These are phyloP conservation scores for Sicus ferrugineus DNA, from an alignment of 2,888 invertebrate species.

Conservation along the genomic window DNA sequence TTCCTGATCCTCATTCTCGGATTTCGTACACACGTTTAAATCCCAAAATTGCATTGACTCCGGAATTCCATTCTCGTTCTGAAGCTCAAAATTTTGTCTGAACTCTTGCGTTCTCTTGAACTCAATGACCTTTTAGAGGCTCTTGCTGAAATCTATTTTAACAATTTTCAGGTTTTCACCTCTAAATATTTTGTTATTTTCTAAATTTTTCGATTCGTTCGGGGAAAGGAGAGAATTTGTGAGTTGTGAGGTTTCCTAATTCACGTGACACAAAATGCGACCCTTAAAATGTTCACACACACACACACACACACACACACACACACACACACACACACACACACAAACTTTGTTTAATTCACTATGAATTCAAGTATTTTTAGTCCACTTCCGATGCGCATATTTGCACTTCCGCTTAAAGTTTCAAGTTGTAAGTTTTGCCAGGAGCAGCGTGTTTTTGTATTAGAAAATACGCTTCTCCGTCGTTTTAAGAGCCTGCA, in stretches of 20 bases:
- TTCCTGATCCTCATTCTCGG: too few relatives aligned
- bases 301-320: background rate
- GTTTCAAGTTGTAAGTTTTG: constrained; percentile 32
- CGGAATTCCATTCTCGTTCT: too few relatives aligned
- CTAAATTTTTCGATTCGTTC: background rate
- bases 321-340: constrained; percentile 11
- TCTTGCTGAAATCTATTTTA: background rate
- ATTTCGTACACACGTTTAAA: too few relatives aligned
- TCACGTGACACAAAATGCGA: constrained; percentile 4
- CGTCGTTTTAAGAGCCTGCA: constrained; percentile 4
- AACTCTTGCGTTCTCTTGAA: background rate
- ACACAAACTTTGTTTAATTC: constrained; percentile 18
- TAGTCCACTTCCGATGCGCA: constrained; percentile 34
- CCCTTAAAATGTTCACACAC: background rate
- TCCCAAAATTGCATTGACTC: too few relatives aligned
- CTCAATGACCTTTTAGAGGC: background rate
- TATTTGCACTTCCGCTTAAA: constrained; percentile 42
- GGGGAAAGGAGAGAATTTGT: too few relatives aligned
- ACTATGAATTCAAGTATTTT: constrained; percentile 32
- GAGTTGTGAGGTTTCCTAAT: constrained; percentile 9
- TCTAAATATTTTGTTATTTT: background rate
- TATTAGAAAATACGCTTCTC: background rate
- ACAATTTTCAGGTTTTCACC: background rate
- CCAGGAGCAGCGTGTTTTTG: background rate
- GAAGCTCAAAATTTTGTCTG: background rate